A percentile compares a stretch with the other conserved stretches of the same genome.
Evolutionary conservation across 2,888 invertebrate genomes (phyloP).

Genomic region (Drosophila multiciliata): DNA sequence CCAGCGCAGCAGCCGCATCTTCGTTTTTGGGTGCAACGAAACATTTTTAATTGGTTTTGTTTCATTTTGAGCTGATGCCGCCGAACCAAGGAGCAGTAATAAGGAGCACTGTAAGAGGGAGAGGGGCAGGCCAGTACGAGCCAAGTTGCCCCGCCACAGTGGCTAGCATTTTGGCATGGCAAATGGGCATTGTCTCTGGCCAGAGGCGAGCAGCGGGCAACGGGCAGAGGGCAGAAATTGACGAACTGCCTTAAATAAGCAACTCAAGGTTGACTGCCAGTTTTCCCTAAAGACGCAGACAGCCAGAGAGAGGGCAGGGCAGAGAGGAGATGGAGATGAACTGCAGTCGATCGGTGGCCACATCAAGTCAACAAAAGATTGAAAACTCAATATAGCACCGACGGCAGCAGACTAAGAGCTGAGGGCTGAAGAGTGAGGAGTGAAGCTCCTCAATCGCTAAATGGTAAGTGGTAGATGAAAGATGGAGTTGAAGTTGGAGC

Average conservation of each 20-base stretch:
- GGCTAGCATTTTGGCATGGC: constrained; percentile 78
- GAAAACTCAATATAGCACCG: constrained; percentile 83
- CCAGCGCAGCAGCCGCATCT: constrained; percentile 75
- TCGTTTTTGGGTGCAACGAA: constrained; percentile 82
- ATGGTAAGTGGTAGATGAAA: constrained; percentile 59
- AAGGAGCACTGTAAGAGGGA: not conserved
- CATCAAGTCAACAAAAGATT: constrained; percentile 81
- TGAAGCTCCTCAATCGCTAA: constrained; percentile 25
- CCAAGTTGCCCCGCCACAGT: constrained; percentile 68
- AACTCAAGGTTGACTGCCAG: constrained; percentile 81
- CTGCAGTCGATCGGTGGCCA: constrained; percentile 76
- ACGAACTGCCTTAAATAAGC: constrained; percentile 80
- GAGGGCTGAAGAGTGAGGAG: constrained; percentile 18
- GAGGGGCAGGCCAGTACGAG: constrained; percentile 1
- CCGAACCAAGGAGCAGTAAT: constrained; percentile 17
- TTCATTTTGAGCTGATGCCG: constrained; percentile 78
- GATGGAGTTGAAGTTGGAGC: constrained; percentile 44
- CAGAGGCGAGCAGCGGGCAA: constrained; percentile 4
- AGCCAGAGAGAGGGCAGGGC: constrained; percentile 4
- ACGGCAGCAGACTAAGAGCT: constrained; percentile 37
- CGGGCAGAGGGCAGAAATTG: constrained; percentile 53
- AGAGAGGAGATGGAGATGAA: constrained; percentile 4
- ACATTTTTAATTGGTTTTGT: constrained; percentile 82
- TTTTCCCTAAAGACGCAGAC: constrained; percentile 78
- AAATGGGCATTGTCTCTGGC: constrained; percentile 67